These are phyloP conservation scores for Spilosoma lubricipeda DNA, from an alignment of 2,888 invertebrate species.

Conservation along the genomic window DNA sequence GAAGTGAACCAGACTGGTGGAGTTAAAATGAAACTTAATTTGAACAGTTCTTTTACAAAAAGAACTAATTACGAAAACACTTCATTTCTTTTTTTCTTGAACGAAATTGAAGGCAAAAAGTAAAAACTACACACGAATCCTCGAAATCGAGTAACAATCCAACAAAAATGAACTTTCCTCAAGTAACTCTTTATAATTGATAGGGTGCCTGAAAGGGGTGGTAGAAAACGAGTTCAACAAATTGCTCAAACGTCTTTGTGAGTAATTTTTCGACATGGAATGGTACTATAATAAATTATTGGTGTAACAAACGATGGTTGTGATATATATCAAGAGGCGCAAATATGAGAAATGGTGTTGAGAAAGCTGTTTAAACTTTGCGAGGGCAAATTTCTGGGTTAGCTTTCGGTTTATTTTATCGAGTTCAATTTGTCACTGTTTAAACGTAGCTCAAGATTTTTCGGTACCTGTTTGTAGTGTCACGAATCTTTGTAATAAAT, in stretches of 20 bases:
- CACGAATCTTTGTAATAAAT: neutral
- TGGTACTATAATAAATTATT: slow-evolving; percentile 37
- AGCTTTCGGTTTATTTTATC: slow-evolving; percentile 10
- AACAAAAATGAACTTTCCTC: slow-evolving; percentile 31
- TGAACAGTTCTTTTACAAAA: no score
- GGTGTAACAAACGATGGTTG: slow-evolving; percentile 37
- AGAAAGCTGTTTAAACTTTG: slow-evolving; percentile 22
- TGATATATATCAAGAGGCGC: slow-evolving; percentile 9
- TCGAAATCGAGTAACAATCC: slow-evolving; percentile 3
- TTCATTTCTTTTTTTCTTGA: no score
- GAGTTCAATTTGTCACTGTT: slow-evolving; percentile 15
- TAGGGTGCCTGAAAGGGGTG: slow-evolving; percentile 16
- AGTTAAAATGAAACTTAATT: no score
- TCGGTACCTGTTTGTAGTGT: neutral
- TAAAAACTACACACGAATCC: neutral
- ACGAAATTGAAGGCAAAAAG: no score
- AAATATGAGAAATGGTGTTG: slow-evolving; percentile 16
- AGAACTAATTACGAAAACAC: no score
- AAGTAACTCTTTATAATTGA: slow-evolving; percentile 41
- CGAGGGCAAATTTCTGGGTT: slow-evolving; percentile 8
- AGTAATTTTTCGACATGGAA: slow-evolving; percentile 32
- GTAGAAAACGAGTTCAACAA: slow-evolving; percentile 29
- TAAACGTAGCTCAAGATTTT: neutral
- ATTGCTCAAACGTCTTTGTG: slow-evolving; percentile 28
- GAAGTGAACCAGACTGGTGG: no score